phyloP scores from a whole-genome alignment of 2,797 vertebrate genomes.

The Peromyscus nudipes region DNA sequence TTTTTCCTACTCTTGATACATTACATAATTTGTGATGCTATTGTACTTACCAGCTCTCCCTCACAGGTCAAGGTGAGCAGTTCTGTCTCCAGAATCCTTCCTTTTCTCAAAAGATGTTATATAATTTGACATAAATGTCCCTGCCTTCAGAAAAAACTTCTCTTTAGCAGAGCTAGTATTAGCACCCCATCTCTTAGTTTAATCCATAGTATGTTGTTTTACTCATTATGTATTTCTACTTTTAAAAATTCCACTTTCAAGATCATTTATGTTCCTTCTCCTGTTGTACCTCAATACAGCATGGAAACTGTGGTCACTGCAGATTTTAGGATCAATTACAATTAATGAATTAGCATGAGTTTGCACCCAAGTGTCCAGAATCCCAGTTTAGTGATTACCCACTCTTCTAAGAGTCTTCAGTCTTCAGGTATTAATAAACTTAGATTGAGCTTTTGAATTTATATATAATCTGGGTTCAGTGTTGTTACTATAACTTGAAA shows the following conservation, averaged over 20 bases:
- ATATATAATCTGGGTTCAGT: not conserved
- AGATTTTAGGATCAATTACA: not conserved
- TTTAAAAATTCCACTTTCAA: not conserved
- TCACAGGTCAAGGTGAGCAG: not conserved
- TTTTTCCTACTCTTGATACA: not conserved
- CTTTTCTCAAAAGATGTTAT: not conserved
- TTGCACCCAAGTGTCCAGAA: not conserved
- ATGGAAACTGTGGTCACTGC: not conserved
- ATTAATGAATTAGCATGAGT: not conserved
- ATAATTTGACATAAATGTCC: not conserved
- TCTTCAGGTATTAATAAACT: not conserved
- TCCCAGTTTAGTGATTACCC: not conserved
- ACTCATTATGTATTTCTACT: not conserved
- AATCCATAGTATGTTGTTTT: not conserved
- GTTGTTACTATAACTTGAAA: not conserved
- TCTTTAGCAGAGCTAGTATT: not conserved
- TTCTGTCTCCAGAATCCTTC: not conserved
- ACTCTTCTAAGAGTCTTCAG: not conserved
- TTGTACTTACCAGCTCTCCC: not conserved
- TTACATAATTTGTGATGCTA: not conserved
- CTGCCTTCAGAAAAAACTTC: not conserved
- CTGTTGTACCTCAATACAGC: not conserved
- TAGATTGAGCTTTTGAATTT: not conserved
- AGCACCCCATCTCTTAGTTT: not conserved
- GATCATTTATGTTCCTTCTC: accelerated